A percentile compares a stretch with the other conserved stretches of the same genome.
These are phyloP conservation scores for Coenonympha arcania DNA, from an alignment of 2,888 invertebrate species.

Conservation along the genomic window DNA sequence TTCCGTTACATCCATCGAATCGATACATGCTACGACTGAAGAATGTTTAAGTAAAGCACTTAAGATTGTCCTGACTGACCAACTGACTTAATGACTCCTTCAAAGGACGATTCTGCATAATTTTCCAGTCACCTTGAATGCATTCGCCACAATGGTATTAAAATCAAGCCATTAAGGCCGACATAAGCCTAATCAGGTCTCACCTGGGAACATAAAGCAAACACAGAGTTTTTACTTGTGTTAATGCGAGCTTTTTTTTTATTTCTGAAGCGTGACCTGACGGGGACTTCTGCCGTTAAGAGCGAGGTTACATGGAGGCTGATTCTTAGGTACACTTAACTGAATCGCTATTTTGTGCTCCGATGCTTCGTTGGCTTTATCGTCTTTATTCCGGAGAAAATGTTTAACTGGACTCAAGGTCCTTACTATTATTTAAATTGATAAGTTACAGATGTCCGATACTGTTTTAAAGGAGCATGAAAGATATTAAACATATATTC, in stretches of 20 bases:
- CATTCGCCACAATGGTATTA: slow-evolving; percentile 13
- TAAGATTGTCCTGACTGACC: neutral
- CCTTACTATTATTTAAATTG: no score
- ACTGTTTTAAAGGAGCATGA: no score
- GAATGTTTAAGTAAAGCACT: neutral
- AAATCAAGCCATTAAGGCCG: slow-evolving; percentile 30
- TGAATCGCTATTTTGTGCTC: no score
- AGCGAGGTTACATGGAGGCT: slow-evolving; percentile 35
- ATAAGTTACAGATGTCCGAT: no score
- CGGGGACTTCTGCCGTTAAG: slow-evolving; percentile 38
- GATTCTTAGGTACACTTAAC: no score
- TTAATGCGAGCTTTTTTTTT: slow-evolving; percentile 35
- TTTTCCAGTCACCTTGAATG: slow-evolving; percentile 6
- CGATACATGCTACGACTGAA: no score
- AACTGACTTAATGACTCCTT: neutral
- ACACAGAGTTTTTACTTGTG: slow-evolving; percentile 39
- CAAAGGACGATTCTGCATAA: neutral
- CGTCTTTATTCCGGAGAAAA: no score
- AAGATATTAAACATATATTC: no score
- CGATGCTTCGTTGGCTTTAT: no score
- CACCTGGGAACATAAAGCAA: slow-evolving; percentile 31
- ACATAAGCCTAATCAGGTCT: slow-evolving; percentile 30
- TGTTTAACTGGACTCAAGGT: no score
- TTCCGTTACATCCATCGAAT: no score
- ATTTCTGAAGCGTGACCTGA: slow-evolving; percentile 48